These are phyloP conservation scores for Andrena minutula DNA, from an alignment of 2,888 invertebrate species.

Conservation along the genomic window DNA sequence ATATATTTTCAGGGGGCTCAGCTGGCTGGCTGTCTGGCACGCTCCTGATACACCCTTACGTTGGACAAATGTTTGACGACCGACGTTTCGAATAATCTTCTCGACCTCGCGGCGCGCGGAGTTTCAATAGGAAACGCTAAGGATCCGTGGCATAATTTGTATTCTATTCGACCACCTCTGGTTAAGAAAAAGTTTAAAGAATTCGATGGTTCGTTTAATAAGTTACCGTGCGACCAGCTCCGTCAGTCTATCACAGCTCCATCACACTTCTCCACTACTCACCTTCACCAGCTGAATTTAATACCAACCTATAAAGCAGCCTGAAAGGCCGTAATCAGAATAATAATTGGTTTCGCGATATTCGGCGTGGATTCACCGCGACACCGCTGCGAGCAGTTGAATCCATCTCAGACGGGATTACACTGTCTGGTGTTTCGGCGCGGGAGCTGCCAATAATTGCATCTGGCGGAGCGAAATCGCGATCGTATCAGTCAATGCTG, in stretches of 20 bases:
- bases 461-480: slow-evolving; percentile 35
- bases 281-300: slow-evolving; percentile 10
- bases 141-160: not conserved
- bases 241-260: not conserved
- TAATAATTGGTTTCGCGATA: slow-evolving; percentile 35
- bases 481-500: slow-evolving; percentile 22
- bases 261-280: slow-evolving; percentile 4
- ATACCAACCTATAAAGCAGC: not conserved
- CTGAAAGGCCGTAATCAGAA: slow-evolving; percentile 22
- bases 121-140: not conserved
- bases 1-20: slow-evolving; percentile 6
- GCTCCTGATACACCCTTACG: slow-evolving; percentile 33
- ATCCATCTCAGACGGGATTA: slow-evolving; percentile 40
- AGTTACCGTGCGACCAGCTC: not conserved
- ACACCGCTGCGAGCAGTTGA: slow-evolving; percentile 15
- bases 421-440: not conserved
- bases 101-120: not conserved
- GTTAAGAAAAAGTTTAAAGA: not conserved
- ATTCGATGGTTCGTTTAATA: too few relatives aligned
- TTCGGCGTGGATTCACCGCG: not conserved
- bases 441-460: slow-evolving; percentile 44
- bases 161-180: not conserved
- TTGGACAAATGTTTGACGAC: slow-evolving; percentile 48
- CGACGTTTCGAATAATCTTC: slow-evolving; percentile 29
- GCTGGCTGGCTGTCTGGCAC: not conserved